Evolutionary conservation across 92 coral and sea anemone genomes (phyloP), one percentile per base, ranked within the genome.

Genomic region (Zoanthus sociatus): DNA sequence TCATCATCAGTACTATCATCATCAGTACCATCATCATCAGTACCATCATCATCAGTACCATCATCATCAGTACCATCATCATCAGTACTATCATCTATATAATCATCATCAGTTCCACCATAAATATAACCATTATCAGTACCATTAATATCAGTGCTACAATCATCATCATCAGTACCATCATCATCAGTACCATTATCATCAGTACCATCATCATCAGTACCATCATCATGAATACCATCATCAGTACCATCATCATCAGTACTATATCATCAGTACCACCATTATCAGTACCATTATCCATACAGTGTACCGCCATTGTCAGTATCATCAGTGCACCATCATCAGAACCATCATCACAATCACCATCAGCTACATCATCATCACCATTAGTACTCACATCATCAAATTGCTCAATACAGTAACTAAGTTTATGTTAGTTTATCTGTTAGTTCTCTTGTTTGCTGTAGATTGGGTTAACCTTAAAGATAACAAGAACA

Each of bases 401-500:
- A 17, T 63, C 18, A 63, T 20, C 69, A 16, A 16, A 63, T 5
- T 63, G 69, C 1, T 50, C 7, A 9, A 7, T 50, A 50, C 1
- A 5, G 26, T 26, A 26, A 26, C 26, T 26, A 26, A 26, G 26
- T 26, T 26, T 50, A 7, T 50, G 55, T 50, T 7, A 11, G 8
- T 50, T 50, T 3, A 50, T 50, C 12, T 50, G 12, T 50, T 50
- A 7, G 55, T 73, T 73, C 54, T 77, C 31, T 77, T 13, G 10
- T 11, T 32, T 31, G 26, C 21, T 78, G 54, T 48, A 78, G 83
- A 78, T 66, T 78, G 83, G 83, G 71, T 60, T 16, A 33, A 60
- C 32, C 17, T 60, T 51, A 61, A 31, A 78, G n/a, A 60, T 32
- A 78, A 78, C 51, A 78, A 60, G 26, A 60, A 15, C 72, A 78